phyloP scores from a whole-genome alignment of 2,113 vertebrate species.

The Lepidothrix coronata region DNA sequence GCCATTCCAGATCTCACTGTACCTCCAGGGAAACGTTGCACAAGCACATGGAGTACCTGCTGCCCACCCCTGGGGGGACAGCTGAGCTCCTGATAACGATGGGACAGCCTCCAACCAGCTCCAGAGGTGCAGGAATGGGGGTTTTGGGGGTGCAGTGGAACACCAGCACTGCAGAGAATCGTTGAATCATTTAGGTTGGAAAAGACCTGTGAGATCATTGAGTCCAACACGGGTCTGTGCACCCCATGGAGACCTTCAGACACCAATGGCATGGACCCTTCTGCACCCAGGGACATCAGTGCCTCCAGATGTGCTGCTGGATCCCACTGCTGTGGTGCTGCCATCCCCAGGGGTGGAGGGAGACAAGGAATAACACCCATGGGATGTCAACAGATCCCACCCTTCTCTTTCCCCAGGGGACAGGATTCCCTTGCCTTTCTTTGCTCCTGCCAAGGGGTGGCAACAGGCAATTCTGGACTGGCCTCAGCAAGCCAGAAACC shows the following conservation, averaged over 20 bases:
- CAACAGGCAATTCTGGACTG: background rate
- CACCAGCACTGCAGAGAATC: accelerated
- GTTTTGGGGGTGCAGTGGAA: background rate
- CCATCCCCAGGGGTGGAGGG: accelerated
- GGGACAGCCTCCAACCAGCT: background rate
- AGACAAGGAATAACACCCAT: accelerated
- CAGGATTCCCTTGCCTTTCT: background rate
- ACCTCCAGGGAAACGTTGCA: background rate
- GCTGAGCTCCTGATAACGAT: background rate
- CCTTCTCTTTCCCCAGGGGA: background rate
- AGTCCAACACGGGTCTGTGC: background rate
- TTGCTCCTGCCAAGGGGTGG: background rate
- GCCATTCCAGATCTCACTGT: background rate
- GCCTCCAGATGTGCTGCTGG: background rate
- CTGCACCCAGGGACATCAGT: background rate
- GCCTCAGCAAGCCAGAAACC: background rate
- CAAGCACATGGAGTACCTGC: background rate
- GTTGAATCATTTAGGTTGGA: background rate
- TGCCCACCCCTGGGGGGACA: background rate
- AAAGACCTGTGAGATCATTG: background rate
- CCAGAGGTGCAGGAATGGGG: background rate
- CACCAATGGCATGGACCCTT: background rate
- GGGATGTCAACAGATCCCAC: background rate
- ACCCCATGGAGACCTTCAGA: background rate
- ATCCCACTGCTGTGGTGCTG: background rate